Evolutionary conservation across 1,140 invertebrate genomes (phyloP), one percentile per base, ranked within the genome.

Genomic region (Musca vetustissima): DNA sequence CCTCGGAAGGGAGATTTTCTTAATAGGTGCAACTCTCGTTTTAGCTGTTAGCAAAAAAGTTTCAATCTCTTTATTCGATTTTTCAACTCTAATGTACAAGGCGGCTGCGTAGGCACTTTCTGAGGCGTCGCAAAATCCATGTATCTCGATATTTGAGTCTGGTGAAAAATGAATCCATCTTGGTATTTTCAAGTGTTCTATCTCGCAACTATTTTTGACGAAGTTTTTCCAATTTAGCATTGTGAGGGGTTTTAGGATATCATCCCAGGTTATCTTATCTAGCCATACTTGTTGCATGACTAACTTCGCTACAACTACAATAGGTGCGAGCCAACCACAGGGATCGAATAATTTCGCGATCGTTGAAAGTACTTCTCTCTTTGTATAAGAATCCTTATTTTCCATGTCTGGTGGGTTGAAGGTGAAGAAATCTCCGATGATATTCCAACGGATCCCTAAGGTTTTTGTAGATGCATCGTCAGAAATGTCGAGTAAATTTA

Each of bases 261-360:
- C 52, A 22, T 85, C 84, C 83, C 83, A 85, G 4, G 70, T 71
- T 11, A 76, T 11, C 15, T 75, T 67, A 15, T 65, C 7, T 15
- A 75, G 32, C 84, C 84, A 84, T 4, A 86, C 50, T 49, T 76
- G 69, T 75, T 86, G 84, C 15, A 86, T n/a, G n/a, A n/a, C n/a
- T n/a, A n/a, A n/a, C n/a, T n/a, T n/a, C n/a, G n/a, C n/a, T n/a
- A n/a, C n/a, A n/a, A n/a, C n/a, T n/a, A n/a, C n/a, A n/a, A n/a
- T n/a, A n/a, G n/a, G n/a, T n/a, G n/a, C n/a, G n/a, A n/a, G n/a
- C n/a, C n/a, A n/a, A n/a, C n/a, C n/a, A n/a, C n/a, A n/a, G n/a
- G n/a, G n/a, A n/a, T n/a, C 76, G 0, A 85, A 70, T 0, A 85
- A 77, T 74, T 86, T 86, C 8, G 76, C 76, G 7, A 24, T 70